Conservation (phyloP, 2,888 invertebrate species). For the Polydrusus cervinus region DNA sequence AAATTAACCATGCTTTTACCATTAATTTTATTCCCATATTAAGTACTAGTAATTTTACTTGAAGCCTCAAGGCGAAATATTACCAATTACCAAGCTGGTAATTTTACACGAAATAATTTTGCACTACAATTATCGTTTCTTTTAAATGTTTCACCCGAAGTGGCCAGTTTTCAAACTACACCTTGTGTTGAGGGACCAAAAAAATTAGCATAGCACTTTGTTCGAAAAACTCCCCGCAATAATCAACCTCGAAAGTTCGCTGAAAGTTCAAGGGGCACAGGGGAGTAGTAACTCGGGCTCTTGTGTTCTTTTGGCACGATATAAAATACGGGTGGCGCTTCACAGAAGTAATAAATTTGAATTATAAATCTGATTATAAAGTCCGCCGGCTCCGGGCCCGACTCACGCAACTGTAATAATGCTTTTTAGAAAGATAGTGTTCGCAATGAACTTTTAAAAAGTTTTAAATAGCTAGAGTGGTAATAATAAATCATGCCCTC, state of each 20-base stretch:
- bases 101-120: too few species aligned
- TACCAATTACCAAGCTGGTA: too few species aligned
- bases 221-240: constrained; percentile 9
- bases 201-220: not conserved
- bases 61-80: too few species aligned
- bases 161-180: too few species aligned
- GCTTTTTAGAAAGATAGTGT: constrained; percentile 36
- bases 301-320: constrained; percentile 31
- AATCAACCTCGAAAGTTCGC: constrained; percentile 29
- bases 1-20: too few species aligned
- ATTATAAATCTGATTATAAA: constrained; percentile 42
- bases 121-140: too few species aligned
- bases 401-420: constrained; percentile 33
- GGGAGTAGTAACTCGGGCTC: constrained; percentile 18
- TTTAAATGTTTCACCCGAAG: too few species aligned
- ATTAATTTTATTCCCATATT: too few species aligned
- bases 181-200: not conserved
- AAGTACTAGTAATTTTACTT: too few species aligned
- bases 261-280: constrained; percentile 28
- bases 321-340: constrained; percentile 36
- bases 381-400: constrained; percentile 11
- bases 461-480: not conserved
- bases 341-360: constrained; percentile 39
- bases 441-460: constrained; percentile 26
- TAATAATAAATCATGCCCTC: not conserved